These are phyloP conservation scores for Reticulitermes lucifugus DNA, from an alignment of 2,888 invertebrate genomes.

Conservation along the genomic window DNA sequence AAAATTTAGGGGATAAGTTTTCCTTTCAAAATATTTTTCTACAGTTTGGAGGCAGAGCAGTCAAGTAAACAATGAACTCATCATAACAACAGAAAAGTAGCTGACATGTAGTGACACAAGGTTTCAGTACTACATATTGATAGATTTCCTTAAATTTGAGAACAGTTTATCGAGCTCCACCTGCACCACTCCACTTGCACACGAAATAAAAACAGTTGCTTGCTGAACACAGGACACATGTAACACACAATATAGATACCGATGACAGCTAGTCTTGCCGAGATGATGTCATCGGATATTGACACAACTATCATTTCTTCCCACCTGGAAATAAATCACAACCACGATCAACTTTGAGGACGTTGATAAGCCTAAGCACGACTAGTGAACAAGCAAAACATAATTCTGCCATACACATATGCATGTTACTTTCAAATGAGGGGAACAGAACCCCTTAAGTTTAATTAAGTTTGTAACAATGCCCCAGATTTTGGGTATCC, in stretches of 20 bases:
- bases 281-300: slow-evolving; percentile 19
- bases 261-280: slow-evolving; percentile 27
- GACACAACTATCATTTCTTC: slow-evolving; percentile 26
- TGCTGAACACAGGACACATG: slow-evolving; percentile 20
- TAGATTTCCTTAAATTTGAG: not conserved
- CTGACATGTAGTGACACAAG: not conserved
- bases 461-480: no score
- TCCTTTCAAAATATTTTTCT: no score
- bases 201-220: slow-evolving; percentile 14
- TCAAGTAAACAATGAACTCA: not conserved
- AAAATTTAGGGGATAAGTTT: not conserved
- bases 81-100: no score
- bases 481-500: no score
- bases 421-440: no score
- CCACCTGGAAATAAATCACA: slow-evolving; percentile 18
- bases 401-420: no score
- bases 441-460: no score
- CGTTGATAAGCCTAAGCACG: no score
- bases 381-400: no score
- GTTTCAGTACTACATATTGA: not conserved
- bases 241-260: slow-evolving; percentile 19
- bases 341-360: not conserved
- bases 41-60: not conserved
- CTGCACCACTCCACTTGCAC: not conserved
- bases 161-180: not conserved